Conservation (phyloP, 23 tunicate genomes). For the Clavelina lepadiformis region DNA sequence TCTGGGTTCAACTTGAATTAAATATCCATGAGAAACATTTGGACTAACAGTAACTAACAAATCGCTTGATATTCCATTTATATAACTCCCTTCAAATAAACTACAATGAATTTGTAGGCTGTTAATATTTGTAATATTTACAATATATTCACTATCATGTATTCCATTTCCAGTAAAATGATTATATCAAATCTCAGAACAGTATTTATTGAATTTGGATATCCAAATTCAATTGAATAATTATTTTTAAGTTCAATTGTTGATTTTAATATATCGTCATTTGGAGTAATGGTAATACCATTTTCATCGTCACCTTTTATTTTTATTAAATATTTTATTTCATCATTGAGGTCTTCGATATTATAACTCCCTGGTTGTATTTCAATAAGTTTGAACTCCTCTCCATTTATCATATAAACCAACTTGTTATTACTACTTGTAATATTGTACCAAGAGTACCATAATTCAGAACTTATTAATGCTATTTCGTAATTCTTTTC, state of each 20-base stretch:
- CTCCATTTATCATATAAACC: background rate
- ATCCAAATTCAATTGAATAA: background rate
- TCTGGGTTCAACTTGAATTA: no score
- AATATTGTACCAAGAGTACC: slow-evolving; percentile 13
- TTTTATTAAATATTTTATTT: slow-evolving; percentile 2
- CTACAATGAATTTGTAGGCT: slow-evolving; percentile 4
- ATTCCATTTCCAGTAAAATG: background rate
- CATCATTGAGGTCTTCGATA: slow-evolving; percentile 5
- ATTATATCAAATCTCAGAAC: background rate
- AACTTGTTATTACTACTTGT: background rate
- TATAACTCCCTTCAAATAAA: background rate
- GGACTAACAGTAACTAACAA: slow-evolving; percentile 2
- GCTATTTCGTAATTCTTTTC: background rate
- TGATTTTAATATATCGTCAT: slow-evolving; percentile 1
- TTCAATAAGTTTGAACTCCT: background rate
- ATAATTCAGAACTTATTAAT: slow-evolving; percentile 1
- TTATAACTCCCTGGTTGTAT: slow-evolving; percentile 1
- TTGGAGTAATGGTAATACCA: background rate
- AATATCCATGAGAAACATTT: background rate
- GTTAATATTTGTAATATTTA: slow-evolving; percentile 8
- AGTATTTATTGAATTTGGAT: background rate
- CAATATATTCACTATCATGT: slow-evolving; percentile 8
- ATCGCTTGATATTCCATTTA: background rate
- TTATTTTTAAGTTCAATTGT: slow-evolving; percentile 1
- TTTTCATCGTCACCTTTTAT: background rate